Conservation (phyloP, 2,888 invertebrate species). For the Hirtodrosophila trivittata region DNA sequence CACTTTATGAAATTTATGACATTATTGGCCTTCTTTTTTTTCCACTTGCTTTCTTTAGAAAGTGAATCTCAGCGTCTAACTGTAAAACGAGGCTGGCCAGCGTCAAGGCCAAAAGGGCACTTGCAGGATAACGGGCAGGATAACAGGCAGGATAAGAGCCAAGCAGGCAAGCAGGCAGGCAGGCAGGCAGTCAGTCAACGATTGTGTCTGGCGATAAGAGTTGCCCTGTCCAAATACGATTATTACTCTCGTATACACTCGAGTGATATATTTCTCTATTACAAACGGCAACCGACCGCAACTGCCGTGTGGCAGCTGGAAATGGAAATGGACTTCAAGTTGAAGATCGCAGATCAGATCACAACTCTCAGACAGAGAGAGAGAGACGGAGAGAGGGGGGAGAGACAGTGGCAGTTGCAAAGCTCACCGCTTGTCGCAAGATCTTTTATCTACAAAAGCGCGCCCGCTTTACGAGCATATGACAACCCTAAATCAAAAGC, state of each 20-base stretch:
- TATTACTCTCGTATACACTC: conserved; percentile 26
- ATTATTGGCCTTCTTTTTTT: conserved; percentile 55
- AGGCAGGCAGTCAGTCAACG: conserved; percentile 20
- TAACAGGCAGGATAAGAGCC: neutral
- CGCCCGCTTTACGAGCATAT: conserved; percentile 60
- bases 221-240: conserved; percentile 34
- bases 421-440: conserved; percentile 41
- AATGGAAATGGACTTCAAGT: neutral
- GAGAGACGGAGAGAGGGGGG: conserved; percentile 1
- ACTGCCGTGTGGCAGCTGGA: conserved; percentile 34
- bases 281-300: conserved; percentile 37
- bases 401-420: conserved; percentile 16
- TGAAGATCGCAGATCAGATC: conserved; percentile 14
- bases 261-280: conserved; percentile 74
- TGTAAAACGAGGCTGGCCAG: conserved; percentile 53
- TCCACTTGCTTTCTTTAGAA: conserved; percentile 59
- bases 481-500: conserved; percentile 71
- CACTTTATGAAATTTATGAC: conserved; percentile 82
- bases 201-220: conserved; percentile 56
- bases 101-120: conserved; percentile 43
- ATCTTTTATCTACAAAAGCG: conserved; percentile 62
- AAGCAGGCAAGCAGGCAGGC: conserved; percentile 1
- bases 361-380: conserved; percentile 1
- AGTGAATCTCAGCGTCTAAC: conserved; percentile 57
- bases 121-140: neutral